phyloP scores from a whole-genome alignment of 64 coral and sea anemone genomes.

The Montipora cactus region DNA sequence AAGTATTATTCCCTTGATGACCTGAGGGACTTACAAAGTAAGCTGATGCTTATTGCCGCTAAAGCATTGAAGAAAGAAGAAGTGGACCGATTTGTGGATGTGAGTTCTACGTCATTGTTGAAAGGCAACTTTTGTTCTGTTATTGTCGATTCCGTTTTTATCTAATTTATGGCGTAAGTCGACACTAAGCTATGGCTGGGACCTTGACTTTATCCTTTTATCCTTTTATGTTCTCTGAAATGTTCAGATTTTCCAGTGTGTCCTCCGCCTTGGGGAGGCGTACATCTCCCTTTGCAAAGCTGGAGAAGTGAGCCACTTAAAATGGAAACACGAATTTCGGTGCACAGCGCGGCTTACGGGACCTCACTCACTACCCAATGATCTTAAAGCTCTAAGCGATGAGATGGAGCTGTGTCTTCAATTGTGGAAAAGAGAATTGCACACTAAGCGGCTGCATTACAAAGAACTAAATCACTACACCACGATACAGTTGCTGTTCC shows the following conservation, averaged over 20 bases:
- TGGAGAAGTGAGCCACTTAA: conserved; percentile 82
- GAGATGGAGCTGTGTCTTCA: conserved; percentile 65
- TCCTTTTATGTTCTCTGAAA: not conserved
- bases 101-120: not conserved
- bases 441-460: conserved; percentile 53
- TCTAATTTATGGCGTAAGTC: too few species aligned
- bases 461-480: conserved; percentile 82
- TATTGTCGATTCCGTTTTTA: too few species aligned
- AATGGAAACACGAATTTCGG: conserved; percentile 63
- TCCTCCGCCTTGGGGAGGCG: conserved; percentile 54
- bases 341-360: conserved; percentile 29
- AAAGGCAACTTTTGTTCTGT: too few species aligned
- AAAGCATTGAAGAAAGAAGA: conserved; percentile 61
- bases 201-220: not conserved
- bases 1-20: conserved; percentile 46
- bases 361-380: conserved; percentile 3
- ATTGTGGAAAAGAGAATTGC: conserved; percentile 67
- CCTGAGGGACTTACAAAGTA: conserved; percentile 67
- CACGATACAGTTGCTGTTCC: conserved; percentile 67
- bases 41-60: conserved; percentile 75
- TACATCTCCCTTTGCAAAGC: conserved; percentile 72
- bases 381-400: conserved; percentile 39
- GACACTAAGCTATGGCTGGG: too few species aligned
- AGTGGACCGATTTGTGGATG: conserved; percentile 71
- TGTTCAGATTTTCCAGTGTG: conserved; percentile 65